Percentiles rank a stretch among this genome's conserved stretches.
phyloP scores from a whole-genome alignment of 2,888 invertebrate species.

The Parnassius orleans region DNA sequence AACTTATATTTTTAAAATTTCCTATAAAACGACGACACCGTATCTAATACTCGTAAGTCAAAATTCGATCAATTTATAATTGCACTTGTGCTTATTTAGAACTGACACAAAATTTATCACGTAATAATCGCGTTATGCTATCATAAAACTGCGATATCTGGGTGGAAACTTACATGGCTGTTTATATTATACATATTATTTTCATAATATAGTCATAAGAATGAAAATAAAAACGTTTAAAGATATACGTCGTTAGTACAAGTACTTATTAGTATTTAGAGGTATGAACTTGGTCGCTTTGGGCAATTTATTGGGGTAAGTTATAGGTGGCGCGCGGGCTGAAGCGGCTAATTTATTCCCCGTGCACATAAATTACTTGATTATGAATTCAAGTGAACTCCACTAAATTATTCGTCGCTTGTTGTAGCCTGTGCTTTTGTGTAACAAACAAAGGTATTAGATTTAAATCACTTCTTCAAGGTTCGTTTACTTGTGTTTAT shows the following conservation, averaged over 20 bases:
- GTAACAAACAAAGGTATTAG: constrained; percentile 73
- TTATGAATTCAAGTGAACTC: constrained; percentile 80
- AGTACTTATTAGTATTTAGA: constrained; percentile 79
- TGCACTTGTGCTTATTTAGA: constrained; percentile 45
- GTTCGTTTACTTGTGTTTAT: constrained; percentile 33
- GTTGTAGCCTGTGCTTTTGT: constrained; percentile 73
- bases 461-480: constrained; percentile 59
- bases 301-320: constrained; percentile 81
- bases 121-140: constrained; percentile 61
- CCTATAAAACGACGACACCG: no score
- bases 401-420: constrained; percentile 77
- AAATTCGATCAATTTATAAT: constrained; percentile 46
- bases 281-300: constrained; percentile 80
- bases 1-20: no score
- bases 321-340: constrained; percentile 78
- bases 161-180: constrained; percentile 52
- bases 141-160: constrained; percentile 71
- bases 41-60: constrained; percentile 33
- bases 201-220: constrained; percentile 44
- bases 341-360: constrained; percentile 79
- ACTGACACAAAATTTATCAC: constrained; percentile 48
- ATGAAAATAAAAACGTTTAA: constrained; percentile 54
- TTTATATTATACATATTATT: constrained; percentile 26
- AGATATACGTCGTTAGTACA: constrained; percentile 63
- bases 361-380: constrained; percentile 82